Evolutionary conservation across 2,113 vertebrate genomes (phyloP), one percentile per base, ranked within the genome.

Genomic region (Antechinus flavipes): DNA sequence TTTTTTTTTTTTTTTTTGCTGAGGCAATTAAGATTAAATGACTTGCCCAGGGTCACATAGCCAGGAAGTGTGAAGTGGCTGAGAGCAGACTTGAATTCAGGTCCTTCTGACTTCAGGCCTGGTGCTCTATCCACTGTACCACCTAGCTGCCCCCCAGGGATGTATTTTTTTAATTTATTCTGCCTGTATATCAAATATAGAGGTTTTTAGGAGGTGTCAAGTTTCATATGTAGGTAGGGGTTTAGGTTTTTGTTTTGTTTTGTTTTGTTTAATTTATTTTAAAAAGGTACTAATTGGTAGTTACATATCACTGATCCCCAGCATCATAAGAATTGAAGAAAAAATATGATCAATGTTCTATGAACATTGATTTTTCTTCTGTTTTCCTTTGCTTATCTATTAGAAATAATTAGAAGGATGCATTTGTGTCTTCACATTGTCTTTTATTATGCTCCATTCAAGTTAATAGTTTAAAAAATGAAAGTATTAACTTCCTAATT

Each of bases 391-490:
- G 12, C 53, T 94, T 93, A 94, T 95, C 84, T 95, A 94, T 91
- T 25, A 24, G 25, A 90, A 49, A 26, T 30, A 90, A 49, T 47
- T 30, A 50, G 47, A 50, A 49, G 53, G 42, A 58, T 61, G 10
- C 35, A 47, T 56, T 0, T 91, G n/a, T 27, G 2, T 93, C 35
- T 92, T 93, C 42, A 42, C 0, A 25, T 12, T 90, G 90, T 50
- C 27, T 52, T 95, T 6, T 96, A 3, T 91, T 95, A 94, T 93
- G 95, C 54, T 55, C 92, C 23, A 95, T 53, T 54, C n/a, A 11
- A 96, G 27, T 94, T 96, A 93, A 92, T 95, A 93, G 6, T 68
- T 95, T 94, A 84, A 91, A 94, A 84, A 95, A 19, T 93, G 92
- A 97, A 97, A 95, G 56, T 23, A 2, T 84, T 94, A 90, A 58